Evolutionary conservation across 1,140 invertebrate genomes (phyloP).

Genomic region (Leptonema lineaticorne): DNA sequence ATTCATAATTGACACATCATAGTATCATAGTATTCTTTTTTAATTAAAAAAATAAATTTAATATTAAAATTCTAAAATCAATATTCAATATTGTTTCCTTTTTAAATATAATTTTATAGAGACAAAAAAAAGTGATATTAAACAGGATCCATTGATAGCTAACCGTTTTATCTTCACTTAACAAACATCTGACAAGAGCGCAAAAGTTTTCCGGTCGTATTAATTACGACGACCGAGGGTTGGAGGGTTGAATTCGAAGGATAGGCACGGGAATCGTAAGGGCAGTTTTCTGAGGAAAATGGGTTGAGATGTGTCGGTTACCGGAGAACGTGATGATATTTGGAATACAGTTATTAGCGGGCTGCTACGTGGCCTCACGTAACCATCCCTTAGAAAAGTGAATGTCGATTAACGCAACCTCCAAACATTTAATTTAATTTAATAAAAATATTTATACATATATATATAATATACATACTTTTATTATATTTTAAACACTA

Average conservation of each 20-base stretch:
- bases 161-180: background rate
- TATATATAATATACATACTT: too few species aligned
- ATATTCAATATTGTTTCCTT: too few species aligned
- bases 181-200: background rate
- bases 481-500: too few species aligned
- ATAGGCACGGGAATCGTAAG: background rate
- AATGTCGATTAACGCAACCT: too few species aligned
- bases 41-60: too few species aligned
- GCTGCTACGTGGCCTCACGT: slow-evolving; percentile 32
- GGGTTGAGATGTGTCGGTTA: background rate
- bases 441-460: too few species aligned
- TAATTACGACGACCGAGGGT: background rate
- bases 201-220: slow-evolving; percentile 10
- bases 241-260: background rate
- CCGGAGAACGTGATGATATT: slow-evolving; percentile 38
- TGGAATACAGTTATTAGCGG: slow-evolving; percentile 40
- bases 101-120: too few species aligned
- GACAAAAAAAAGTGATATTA: background rate
- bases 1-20: too few species aligned
- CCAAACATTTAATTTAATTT: too few species aligned
- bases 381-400: too few species aligned
- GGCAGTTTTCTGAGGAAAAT: background rate
- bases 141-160: background rate
- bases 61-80: too few species aligned
- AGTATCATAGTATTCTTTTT: too few species aligned